phyloP scores from a whole-genome alignment of 2,888 invertebrate species.

The Lepidochitona cinerea region DNA sequence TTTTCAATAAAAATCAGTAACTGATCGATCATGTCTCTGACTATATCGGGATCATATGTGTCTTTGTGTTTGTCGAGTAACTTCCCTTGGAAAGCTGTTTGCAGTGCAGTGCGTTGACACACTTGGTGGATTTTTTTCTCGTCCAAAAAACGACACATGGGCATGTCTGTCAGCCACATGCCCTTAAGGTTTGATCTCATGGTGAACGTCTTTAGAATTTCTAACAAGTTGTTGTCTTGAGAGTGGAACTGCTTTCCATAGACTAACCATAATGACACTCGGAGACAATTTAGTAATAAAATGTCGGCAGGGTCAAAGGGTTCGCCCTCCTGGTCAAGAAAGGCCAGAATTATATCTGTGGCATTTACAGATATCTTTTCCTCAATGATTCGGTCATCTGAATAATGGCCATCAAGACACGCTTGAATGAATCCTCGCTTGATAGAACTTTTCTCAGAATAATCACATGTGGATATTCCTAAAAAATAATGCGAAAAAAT shows the following conservation, averaged over 20 bases:
- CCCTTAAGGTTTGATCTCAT: slow-evolving; percentile 24
- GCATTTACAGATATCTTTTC: slow-evolving; percentile 42
- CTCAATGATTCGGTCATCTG: slow-evolving; percentile 35
- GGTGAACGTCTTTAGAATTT: slow-evolving; percentile 42
- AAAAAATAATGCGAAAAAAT: slow-evolving; percentile 8
- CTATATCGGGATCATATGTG: slow-evolving; percentile 45
- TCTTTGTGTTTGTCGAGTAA: slow-evolving; percentile 58
- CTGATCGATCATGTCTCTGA: slow-evolving; percentile 51
- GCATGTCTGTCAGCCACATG: slow-evolving; percentile 3
- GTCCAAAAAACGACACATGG: neutral
- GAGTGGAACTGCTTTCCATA: slow-evolving; percentile 49
- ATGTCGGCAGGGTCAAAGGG: slow-evolving; percentile 38
- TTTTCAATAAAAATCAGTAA: slow-evolving; percentile 51
- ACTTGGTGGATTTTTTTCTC: slow-evolving; percentile 16
- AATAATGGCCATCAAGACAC: slow-evolving; percentile 44
- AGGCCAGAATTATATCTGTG: slow-evolving; percentile 34
- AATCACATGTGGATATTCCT: slow-evolving; percentile 51
- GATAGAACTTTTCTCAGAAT: slow-evolving; percentile 37
- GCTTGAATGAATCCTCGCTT: slow-evolving; percentile 45
- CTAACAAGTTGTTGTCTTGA: slow-evolving; percentile 40
- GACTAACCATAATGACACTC: slow-evolving; percentile 45
- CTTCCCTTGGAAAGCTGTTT: slow-evolving; percentile 42
- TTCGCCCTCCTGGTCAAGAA: slow-evolving; percentile 30
- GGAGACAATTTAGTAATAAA: slow-evolving; percentile 46
- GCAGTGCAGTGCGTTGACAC: slow-evolving; percentile 33